A percentile compares a stretch with the other conserved stretches of the same genome.
Conservation (phyloP, 1,140 invertebrate species). For the Whitmania pigra region DNA sequence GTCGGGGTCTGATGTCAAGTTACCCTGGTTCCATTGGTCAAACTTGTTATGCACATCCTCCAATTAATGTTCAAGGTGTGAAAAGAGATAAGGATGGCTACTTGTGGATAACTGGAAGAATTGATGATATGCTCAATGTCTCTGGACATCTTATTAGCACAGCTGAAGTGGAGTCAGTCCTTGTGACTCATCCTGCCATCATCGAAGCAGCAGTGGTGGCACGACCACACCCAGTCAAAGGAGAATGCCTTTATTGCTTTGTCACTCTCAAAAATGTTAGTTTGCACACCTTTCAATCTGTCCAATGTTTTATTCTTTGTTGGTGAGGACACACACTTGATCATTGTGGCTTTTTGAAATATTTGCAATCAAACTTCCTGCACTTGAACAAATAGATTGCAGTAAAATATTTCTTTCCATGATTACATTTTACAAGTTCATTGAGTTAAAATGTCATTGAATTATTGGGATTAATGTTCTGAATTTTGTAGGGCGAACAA, state of each 20-base stretch:
- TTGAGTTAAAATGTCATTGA: neutral
- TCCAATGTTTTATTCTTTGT: neutral
- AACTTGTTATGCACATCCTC: neutral
- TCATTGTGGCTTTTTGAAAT: slow-evolving; percentile 1
- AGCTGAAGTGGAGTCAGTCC: slow-evolving; percentile 75
- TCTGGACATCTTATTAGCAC: slow-evolving; percentile 51
- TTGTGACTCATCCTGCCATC: slow-evolving; percentile 51
- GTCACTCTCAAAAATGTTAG: slow-evolving; percentile 37
- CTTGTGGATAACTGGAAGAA: slow-evolving; percentile 81
- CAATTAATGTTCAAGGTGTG: slow-evolving; percentile 50
- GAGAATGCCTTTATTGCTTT: slow-evolving; percentile 41
- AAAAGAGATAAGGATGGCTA: slow-evolving; percentile 82
- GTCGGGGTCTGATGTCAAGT: neutral
- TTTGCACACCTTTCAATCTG: neutral
- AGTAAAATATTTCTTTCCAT: too few relatives aligned
- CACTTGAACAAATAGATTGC: too few relatives aligned
- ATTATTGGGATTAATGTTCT: neutral
- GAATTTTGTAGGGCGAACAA: slow-evolving; percentile 38
- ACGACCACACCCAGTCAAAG: slow-evolving; percentile 46
- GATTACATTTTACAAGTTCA: neutral
- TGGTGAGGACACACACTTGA: neutral
- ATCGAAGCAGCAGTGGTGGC: slow-evolving; percentile 47
- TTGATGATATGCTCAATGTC: slow-evolving; percentile 38
- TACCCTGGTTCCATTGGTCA: neutral
- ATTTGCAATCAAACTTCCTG: too few relatives aligned